phyloP scores from a whole-genome alignment of 1,140 invertebrate species.

The Amphibalanus amphitrite region DNA sequence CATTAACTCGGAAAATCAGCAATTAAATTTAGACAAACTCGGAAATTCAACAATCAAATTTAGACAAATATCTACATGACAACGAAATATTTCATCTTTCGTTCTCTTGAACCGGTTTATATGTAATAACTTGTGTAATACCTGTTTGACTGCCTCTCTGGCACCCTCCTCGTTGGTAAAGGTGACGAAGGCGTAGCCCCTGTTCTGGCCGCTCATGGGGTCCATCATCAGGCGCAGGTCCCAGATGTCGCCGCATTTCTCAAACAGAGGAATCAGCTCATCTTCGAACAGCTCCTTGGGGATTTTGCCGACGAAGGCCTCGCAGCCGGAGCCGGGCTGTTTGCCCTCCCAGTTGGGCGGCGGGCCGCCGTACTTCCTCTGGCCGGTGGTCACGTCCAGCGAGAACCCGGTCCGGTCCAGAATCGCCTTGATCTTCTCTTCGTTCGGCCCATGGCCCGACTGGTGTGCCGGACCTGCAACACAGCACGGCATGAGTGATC shows the following conservation, averaged over 20 bases:
- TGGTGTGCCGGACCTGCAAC: background rate
- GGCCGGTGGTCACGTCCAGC: conserved; percentile 94
- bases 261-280: conserved; percentile 91
- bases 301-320: conserved; percentile 98
- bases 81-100: no score
- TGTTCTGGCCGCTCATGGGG: conserved; percentile 89
- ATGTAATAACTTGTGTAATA: no score
- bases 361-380: conserved; percentile 94
- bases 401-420: conserved; percentile 87
- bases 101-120: no score
- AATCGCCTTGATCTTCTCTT: conserved; percentile 82
- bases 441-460: conserved; percentile 64
- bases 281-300: conserved; percentile 99
- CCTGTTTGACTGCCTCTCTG: conserved; percentile 84
- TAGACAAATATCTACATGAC: no score
- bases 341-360: conserved; percentile 83
- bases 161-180: conserved; percentile 86
- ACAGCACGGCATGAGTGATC: background rate
- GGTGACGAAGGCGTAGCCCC: conserved; percentile 97
- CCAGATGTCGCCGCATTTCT: conserved; percentile 94
- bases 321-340: conserved; percentile 60
- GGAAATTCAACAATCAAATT: no score
- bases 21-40: no score
- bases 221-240: conserved; percentile 99
- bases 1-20: no score